These are phyloP conservation scores for Dissostichus mawsoni DNA, from an alignment of 2,113 vertebrate species.

Conservation along the genomic window DNA sequence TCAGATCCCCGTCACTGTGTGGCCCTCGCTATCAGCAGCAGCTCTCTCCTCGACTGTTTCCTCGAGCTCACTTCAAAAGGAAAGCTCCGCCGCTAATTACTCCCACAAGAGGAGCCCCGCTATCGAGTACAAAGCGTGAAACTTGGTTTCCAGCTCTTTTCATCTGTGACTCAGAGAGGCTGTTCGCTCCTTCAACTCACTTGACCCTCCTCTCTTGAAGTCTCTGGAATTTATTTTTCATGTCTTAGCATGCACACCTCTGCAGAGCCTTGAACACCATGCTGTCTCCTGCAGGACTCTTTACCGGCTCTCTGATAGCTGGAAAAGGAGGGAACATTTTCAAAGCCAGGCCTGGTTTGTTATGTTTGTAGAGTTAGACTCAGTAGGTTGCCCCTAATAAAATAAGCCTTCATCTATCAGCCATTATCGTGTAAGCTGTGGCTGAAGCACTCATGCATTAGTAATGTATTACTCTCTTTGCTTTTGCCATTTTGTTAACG, in stretches of 20 bases:
- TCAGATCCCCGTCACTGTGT: background rate
- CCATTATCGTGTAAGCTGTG: background rate
- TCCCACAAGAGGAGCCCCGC: conserved; percentile 57
- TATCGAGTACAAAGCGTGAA: conserved; percentile 49
- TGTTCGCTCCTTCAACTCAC: conserved; percentile 46
- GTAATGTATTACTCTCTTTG: background rate
- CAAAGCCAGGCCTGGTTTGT: conserved; percentile 22
- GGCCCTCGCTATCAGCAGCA: conserved; percentile 34
- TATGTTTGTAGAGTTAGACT: conserved; percentile 11
- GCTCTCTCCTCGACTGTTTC: conserved; percentile 24
- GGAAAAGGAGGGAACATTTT: background rate
- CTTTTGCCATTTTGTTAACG: too few relatives aligned
- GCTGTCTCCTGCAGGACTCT: background rate
- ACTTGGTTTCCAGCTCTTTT: conserved; percentile 42
- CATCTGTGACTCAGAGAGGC: conserved; percentile 27
- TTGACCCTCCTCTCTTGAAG: conserved; percentile 57
- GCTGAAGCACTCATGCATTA: background rate
- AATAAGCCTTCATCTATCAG: background rate
- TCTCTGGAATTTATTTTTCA: background rate
- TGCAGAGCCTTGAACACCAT: conserved; percentile 8
- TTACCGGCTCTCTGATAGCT: conserved; percentile 17
- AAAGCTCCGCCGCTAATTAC: conserved; percentile 51
- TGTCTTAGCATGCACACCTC: conserved; percentile 42
- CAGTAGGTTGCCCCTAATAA: conserved; percentile 17
- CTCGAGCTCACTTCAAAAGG: conserved; percentile 58